Evolutionary conservation across 64 coral and sea anemone species (phyloP), one percentile per base, ranked within the genome.

Genomic region (Montipora cactus): DNA sequence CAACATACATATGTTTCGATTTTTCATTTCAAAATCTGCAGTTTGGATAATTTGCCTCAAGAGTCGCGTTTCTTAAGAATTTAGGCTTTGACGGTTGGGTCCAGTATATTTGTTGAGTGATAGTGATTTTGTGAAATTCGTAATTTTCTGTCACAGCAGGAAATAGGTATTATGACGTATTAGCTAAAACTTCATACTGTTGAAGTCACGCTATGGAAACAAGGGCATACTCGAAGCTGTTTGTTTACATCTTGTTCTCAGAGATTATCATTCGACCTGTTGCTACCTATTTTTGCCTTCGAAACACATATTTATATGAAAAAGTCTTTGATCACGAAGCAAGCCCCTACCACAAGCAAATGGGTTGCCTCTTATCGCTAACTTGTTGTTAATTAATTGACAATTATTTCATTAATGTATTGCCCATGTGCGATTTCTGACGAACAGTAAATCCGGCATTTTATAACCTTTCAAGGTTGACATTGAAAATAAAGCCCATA

Each of bases 391-490:
- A 69, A 86, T 72, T 86, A 48, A 86, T 72, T 70, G 66, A 5
- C 82, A 86, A 86, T 86, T 86, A 86, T 86, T 49, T 46, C 67
- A 70, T 86, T 71, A 71, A 72, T 21, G 25, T 64, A 49, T 22
- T 86, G 19, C 16, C 44, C 49, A 78, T 49, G 19, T 12, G 8
- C 68, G 2, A 19, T 11, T 21, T 46, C 25, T 71, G 67, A 86
- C 82, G 82, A 86, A 86, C 5, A 4, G 9, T 67, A 71, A 68
- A 72, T 71, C 19, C 7, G 9, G 15, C 37, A 28, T 86, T 86
- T 86, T 37, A 71, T 71, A 48, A 5, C 58, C 22, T 71, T 21
- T 71, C 18, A 21, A 21, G 12, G 6, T 55, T 5, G 52, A 14
- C 4, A 16, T 64, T 15, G 61, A 64, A 11, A 14, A 12, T 7